Conservation (phyloP, 2,888 invertebrate species). For the Iphiclides podalirius region DNA sequence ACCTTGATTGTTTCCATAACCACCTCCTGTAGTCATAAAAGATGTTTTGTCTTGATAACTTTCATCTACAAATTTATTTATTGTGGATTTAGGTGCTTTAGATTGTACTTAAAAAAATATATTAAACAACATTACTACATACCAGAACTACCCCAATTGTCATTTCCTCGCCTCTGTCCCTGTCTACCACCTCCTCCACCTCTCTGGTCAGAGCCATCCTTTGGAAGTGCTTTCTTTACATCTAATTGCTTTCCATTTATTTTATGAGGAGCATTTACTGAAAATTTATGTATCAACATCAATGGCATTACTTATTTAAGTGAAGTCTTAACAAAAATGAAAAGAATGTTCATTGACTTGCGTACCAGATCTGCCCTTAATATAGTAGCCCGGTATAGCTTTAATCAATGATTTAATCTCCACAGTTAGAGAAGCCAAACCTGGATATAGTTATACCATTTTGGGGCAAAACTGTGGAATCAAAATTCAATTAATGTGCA, state of each 20-base stretch:
- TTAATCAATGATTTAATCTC: slow-evolving; percentile 67
- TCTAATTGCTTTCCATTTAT: slow-evolving; percentile 93
- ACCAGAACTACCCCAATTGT: slow-evolving; percentile 60
- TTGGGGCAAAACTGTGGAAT: slow-evolving; percentile 75
- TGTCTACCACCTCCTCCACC: slow-evolving; percentile 71
- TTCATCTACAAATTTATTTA: no score
- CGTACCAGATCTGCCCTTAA: slow-evolving; percentile 63
- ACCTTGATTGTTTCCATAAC: slow-evolving; percentile 73
- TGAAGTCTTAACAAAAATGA: no score
- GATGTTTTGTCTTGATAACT: no score
- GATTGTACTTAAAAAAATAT: not conserved
- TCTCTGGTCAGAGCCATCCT: slow-evolving; percentile 83
- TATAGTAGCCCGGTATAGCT: slow-evolving; percentile 69
- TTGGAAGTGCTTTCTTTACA: slow-evolving; percentile 96
- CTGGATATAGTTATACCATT: slow-evolving; percentile 60
- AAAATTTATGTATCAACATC: not conserved
- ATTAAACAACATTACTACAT: slow-evolving; percentile 21
- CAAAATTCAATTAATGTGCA: slow-evolving; percentile 12
- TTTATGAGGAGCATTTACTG: slow-evolving; percentile 91
- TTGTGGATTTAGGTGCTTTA: no score
- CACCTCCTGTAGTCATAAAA: slow-evolving; percentile 48
- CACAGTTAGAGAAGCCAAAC: slow-evolving; percentile 77
- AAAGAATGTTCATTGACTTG: slow-evolving; percentile 62
- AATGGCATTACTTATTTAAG: no score
- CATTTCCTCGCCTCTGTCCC: slow-evolving; percentile 52